phyloP scores from a whole-genome alignment of 2,797 vertebrate species.

The Peromyscus nudipes region DNA sequence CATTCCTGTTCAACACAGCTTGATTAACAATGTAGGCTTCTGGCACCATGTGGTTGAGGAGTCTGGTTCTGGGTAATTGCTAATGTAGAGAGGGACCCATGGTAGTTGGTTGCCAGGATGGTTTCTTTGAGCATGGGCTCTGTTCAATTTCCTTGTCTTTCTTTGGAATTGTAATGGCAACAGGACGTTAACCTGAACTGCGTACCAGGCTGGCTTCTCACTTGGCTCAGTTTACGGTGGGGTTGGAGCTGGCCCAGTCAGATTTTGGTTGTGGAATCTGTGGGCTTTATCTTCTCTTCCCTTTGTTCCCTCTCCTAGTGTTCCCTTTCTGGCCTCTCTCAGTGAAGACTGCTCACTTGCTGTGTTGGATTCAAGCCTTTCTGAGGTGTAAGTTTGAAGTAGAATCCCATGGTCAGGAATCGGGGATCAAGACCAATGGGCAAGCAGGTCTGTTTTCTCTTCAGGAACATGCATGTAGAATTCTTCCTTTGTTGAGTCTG shows the following conservation, averaged over 20 bases:
- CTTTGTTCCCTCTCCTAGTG: slow-evolving; percentile 85
- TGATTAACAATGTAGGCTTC: neutral
- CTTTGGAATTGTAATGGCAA: neutral
- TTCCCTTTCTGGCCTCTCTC: slow-evolving; percentile 93
- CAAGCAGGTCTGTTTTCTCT: neutral
- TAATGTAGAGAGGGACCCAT: neutral
- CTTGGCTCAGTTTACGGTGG: neutral
- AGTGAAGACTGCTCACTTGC: slow-evolving; percentile 96
- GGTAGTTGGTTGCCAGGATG: neutral
- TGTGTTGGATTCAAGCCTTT: slow-evolving; percentile 93
- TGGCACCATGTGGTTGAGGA: neutral
- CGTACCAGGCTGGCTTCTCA: neutral
- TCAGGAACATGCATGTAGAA: neutral
- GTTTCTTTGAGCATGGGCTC: neutral
- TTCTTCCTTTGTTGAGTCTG: neutral
- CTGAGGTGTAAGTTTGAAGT: slow-evolving; percentile 93
- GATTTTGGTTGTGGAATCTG: neutral
- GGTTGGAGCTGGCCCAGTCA: accelerated
- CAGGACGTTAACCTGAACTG: neutral
- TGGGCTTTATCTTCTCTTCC: neutral
- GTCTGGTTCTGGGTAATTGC: neutral
- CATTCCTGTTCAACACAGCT: neutral
- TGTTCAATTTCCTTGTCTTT: neutral
- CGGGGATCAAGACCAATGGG: neutral
- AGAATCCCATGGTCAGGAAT: neutral